Evolutionary conservation across 2,797 vertebrate species (phyloP).

Genomic region (Anguilla anguilla): DNA sequence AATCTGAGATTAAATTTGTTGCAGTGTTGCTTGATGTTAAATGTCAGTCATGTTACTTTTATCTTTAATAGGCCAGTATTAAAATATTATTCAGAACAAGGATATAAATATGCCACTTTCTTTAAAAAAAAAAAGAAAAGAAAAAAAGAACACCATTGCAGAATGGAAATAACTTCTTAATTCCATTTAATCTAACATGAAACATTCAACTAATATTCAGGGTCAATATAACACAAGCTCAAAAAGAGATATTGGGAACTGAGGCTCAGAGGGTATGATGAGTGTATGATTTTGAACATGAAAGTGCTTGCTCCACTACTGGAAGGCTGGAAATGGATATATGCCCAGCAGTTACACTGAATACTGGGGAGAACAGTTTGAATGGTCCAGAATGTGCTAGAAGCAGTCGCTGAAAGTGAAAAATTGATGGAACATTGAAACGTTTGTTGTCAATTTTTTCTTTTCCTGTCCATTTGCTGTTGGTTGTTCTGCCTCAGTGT

Average conservation of each 20-base stretch:
- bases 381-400: background rate
- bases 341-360: background rate
- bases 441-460: background rate
- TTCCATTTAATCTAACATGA: background rate
- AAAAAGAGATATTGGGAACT: background rate
- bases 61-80: background rate
- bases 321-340: background rate
- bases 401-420: background rate
- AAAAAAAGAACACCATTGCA: background rate
- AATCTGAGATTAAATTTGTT: background rate
- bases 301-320: background rate
- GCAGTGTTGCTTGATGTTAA: background rate
- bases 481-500: background rate
- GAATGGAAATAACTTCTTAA: background rate
- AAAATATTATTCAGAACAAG: background rate
- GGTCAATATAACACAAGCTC: background rate
- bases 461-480: background rate
- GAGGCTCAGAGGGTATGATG: background rate
- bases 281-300: background rate
- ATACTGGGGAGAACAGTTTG: background rate
- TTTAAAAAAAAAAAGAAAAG: background rate
- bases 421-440: background rate
- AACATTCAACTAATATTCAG: background rate
- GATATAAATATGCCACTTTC: background rate
- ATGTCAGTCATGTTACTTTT: background rate